phyloP scores from a whole-genome alignment of 2,888 invertebrate species.

The Caenorhabditis uteleia region DNA sequence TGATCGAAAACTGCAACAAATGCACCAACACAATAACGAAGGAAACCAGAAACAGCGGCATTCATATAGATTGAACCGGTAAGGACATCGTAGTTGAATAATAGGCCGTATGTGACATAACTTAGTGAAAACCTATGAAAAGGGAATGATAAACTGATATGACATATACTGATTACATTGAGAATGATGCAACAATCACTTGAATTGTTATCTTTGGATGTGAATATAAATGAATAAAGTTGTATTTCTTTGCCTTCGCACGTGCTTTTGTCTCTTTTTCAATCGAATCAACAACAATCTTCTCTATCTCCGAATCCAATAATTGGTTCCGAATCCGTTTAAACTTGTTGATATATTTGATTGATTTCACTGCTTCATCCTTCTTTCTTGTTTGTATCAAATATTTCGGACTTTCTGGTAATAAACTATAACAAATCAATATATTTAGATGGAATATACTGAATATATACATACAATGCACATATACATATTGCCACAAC shows the following conservation, averaged over 20 bases:
- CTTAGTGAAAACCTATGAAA: conserved; percentile 54
- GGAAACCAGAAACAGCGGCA: conserved; percentile 54
- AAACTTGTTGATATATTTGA: conserved; percentile 47
- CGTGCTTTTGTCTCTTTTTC: conserved; percentile 23
- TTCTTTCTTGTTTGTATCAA: conserved; percentile 43
- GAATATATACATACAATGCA: conserved; percentile 38
- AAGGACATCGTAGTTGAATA: conserved; percentile 62
- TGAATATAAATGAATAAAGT: conserved; percentile 46
- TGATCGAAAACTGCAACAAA: conserved; percentile 47
- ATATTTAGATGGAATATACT: not conserved
- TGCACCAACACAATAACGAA: conserved; percentile 56
- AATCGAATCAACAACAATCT: conserved; percentile 23
- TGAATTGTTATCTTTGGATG: conserved; percentile 27
- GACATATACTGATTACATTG: too few species aligned
- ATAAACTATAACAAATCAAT: conserved; percentile 23
- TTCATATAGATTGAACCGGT: conserved; percentile 60
- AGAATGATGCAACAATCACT: conserved; percentile 29
- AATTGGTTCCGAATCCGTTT: conserved; percentile 17
- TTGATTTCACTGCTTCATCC: conserved; percentile 38
- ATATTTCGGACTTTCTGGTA: conserved; percentile 54
- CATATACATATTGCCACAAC: conserved; percentile 37
- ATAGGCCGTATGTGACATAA: conserved; percentile 59
- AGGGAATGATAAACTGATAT: not conserved
- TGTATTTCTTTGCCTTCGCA: conserved; percentile 48
- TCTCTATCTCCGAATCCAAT: conserved; percentile 25